Percentiles rank a stretch among this genome's conserved stretches.
Conservation (phyloP, 2,797 vertebrate genomes). For the Gymnothorax javanicus region DNA sequence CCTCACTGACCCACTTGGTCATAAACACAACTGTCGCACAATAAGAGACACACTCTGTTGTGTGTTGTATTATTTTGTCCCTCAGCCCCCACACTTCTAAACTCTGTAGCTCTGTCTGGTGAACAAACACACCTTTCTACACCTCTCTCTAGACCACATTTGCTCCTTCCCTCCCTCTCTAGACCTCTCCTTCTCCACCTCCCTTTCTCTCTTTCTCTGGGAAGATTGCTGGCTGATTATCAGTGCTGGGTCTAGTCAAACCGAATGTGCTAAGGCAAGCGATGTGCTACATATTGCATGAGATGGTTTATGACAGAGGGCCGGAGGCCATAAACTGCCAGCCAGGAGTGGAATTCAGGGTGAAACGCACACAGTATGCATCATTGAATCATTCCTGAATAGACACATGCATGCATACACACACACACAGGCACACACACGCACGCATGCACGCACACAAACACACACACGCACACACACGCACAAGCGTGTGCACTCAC, state of each 20-base stretch:
- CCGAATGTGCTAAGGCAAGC: not conserved
- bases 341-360: not conserved
- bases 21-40: not conserved
- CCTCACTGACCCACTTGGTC: not conserved
- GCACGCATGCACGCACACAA: not conserved
- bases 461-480: no score
- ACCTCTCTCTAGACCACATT: not conserved
- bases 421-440: not conserved
- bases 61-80: not conserved
- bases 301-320: slow-evolving; percentile 8
- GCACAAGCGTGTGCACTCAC: not conserved
- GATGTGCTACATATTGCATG: slow-evolving; percentile 17
- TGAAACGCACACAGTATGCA: not conserved
- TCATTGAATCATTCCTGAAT: not conserved
- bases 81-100: not conserved
- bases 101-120: not conserved
- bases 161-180: not conserved
- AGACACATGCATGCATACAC: not conserved
- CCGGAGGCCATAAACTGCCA: not conserved
- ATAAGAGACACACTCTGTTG: not conserved
- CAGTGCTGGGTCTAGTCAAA: not conserved
- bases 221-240: not conserved
- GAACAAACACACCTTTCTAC: not conserved
- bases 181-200: not conserved
- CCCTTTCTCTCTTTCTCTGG: not conserved